Evolutionary conservation across 2,797 vertebrate genomes (phyloP), one percentile per base, ranked within the genome.

Genomic region (Mergus octosetaceus): DNA sequence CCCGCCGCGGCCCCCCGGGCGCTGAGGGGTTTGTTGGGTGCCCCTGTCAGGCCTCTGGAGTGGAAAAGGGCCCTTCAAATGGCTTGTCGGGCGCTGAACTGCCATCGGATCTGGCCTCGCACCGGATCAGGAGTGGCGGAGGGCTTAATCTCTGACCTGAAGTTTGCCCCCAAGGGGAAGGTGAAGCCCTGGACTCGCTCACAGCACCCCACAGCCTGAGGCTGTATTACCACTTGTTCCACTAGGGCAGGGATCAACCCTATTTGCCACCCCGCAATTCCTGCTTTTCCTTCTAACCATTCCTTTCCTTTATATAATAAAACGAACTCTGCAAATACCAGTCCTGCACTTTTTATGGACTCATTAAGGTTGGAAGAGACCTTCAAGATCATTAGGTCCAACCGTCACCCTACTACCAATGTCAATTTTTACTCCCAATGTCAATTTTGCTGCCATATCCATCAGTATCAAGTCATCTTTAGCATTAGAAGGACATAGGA

Each of bases 51-150:
- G 24, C 58, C 58, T 61, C 58, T 27, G 6, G 38, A 27, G 34
- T 27, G 58, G 58, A 38, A 17, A 11, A 27, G 34, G 17, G 34
- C 34, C 34, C 38, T 11, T 38, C 38, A 61, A 61, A 38, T 3
- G 34, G 28, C 25, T 51, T 6, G 11, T 1, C 24, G 4, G 10
- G 12, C 24, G 12, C 15, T 4, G 2, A 24, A 14, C 4, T 28
- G n/a, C 61, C 43, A 9, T 9, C 43, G 1, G 28, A n/a, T 34
- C 22, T 54, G 51, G 36, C 47, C 39, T n/a, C 71, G 2, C 4
- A 34, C 6, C 19, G 17, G 25, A 34, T 32, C 30, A 38, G 41
- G 64, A 39, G 0, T 19, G 41, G 21, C 0, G 7, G 43, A 65
- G 2, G 6, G 13, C 10, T 60, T 80, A 3, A 53, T 58, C 25